phyloP scores from a whole-genome alignment of 1,140 invertebrate genomes.

The Drosophila dunni region DNA sequence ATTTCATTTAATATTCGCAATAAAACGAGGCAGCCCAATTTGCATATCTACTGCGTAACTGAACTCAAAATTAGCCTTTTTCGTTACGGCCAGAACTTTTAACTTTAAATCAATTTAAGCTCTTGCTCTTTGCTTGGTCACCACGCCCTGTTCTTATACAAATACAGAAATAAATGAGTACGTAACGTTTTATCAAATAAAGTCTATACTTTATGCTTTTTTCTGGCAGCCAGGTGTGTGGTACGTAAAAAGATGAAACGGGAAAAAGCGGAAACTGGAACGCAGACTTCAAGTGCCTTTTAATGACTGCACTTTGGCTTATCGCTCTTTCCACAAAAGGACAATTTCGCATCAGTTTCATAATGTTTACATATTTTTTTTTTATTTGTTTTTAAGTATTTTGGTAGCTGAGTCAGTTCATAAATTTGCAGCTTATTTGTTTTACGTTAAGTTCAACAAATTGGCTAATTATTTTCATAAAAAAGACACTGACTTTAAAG shows the following conservation, averaged over 20 bases:
- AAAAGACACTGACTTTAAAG: conserved; percentile 38
- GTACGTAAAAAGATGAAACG: background rate
- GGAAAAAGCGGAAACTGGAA: background rate
- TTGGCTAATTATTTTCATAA: conserved; percentile 66
- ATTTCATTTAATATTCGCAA: conserved; percentile 82
- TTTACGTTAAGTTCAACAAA: conserved; percentile 41
- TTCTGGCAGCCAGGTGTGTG: background rate
- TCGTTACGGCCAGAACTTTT: conserved; percentile 44
- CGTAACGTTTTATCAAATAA: conserved; percentile 60
- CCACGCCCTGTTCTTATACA: conserved; percentile 27
- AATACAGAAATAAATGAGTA: conserved; percentile 15
- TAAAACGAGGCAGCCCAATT: conserved; percentile 70
- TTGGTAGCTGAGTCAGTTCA: conserved; percentile 53
- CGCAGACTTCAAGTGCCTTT: conserved; percentile 43
- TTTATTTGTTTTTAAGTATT: conserved; percentile 36
- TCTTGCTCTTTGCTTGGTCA: conserved; percentile 14
- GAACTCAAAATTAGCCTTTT: conserved; percentile 12
- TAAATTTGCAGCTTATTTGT: conserved; percentile 56
- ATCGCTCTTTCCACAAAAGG: conserved; percentile 61
- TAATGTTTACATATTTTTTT: conserved; percentile 6
- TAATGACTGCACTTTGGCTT: conserved; percentile 55
- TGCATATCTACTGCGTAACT: conserved; percentile 58
- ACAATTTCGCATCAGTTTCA: conserved; percentile 42
- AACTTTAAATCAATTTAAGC: conserved; percentile 66
- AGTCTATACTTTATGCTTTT: conserved; percentile 59